These are phyloP conservation scores for Dicrostonyx torquatus DNA, from an alignment of 2,797 vertebrate genomes.

Conservation along the genomic window DNA sequence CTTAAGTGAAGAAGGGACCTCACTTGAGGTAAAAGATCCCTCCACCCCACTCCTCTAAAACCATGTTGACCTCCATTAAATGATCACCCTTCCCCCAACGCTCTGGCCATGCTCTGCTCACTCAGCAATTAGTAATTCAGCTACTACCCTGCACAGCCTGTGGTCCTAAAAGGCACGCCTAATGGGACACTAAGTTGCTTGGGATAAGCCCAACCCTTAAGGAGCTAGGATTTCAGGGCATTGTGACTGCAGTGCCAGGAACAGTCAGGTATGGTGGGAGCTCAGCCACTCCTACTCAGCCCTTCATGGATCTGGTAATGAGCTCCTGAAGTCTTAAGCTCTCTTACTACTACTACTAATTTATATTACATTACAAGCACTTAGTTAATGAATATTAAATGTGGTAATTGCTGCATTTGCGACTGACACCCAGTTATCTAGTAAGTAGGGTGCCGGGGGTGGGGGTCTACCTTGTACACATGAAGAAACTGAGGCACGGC, in stretches of 20 bases:
- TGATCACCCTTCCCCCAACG: accelerated
- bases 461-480: not conserved
- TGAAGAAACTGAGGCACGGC: not conserved
- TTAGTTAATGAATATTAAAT: not conserved
- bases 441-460: accelerated
- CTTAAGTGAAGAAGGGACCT: not conserved
- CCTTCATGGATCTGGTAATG: accelerated
- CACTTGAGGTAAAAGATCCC: not conserved
- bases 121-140: accelerated
- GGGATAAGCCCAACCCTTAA: not conserved
- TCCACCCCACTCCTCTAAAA: not conserved
- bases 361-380: too few relatives aligned
- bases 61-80: not conserved
- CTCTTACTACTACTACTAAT: accelerated
- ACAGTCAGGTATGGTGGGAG: not conserved
- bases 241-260: not conserved
- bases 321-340: not conserved
- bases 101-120: accelerated
- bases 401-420: not conserved
- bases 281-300: accelerated
- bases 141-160: not conserved
- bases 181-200: accelerated
- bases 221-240: too few relatives aligned
- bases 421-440: not conserved
- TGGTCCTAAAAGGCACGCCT: not conserved